Percentiles rank a stretch among this genome's conserved stretches.
These are phyloP conservation scores for Drosophila quinaria DNA, from an alignment of 2,888 invertebrate genomes.

Conservation along the genomic window DNA sequence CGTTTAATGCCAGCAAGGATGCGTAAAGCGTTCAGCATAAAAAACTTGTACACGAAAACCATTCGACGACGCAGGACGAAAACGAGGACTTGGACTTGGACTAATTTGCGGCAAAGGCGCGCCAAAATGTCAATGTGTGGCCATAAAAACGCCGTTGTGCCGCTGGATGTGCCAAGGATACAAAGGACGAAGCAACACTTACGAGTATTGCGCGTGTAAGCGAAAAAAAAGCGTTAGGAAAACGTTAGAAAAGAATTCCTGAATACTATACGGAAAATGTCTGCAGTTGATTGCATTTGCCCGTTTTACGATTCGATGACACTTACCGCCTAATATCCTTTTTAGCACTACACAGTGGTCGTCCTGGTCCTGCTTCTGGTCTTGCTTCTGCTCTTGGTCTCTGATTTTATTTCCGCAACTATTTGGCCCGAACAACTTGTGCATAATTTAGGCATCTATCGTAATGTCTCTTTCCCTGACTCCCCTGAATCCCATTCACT, in stretches of 20 bases:
- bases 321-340: slow-evolving; percentile 77
- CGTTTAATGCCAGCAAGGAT: slow-evolving; percentile 66
- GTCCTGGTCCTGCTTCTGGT: neutral
- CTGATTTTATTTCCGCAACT: slow-evolving; percentile 64
- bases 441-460: slow-evolving; percentile 59
- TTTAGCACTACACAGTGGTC: slow-evolving; percentile 55
- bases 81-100: slow-evolving; percentile 24
- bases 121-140: slow-evolving; percentile 72
- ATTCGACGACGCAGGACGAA: slow-evolving; percentile 34
- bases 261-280: slow-evolving; percentile 46
- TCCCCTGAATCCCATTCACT: neutral
- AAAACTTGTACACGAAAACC: slow-evolving; percentile 52
- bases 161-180: slow-evolving; percentile 17
- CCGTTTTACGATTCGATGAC: slow-evolving; percentile 76
- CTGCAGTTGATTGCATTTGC: slow-evolving; percentile 78
- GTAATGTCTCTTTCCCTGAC: neutral
- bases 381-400: slow-evolving; percentile 16
- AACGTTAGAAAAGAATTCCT: neutral
- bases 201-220: slow-evolving; percentile 76
- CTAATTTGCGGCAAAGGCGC: slow-evolving; percentile 72
- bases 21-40: slow-evolving; percentile 76
- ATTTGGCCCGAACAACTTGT: slow-evolving; percentile 43
- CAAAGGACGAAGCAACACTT: slow-evolving; percentile 42
- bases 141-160: slow-evolving; percentile 59
- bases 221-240: slow-evolving; percentile 55